Percentiles rank a stretch among this genome's conserved stretches.
phyloP scores from a whole-genome alignment of 2,888 invertebrate genomes.

The Ashinkailepas kermadecensis region DNA sequence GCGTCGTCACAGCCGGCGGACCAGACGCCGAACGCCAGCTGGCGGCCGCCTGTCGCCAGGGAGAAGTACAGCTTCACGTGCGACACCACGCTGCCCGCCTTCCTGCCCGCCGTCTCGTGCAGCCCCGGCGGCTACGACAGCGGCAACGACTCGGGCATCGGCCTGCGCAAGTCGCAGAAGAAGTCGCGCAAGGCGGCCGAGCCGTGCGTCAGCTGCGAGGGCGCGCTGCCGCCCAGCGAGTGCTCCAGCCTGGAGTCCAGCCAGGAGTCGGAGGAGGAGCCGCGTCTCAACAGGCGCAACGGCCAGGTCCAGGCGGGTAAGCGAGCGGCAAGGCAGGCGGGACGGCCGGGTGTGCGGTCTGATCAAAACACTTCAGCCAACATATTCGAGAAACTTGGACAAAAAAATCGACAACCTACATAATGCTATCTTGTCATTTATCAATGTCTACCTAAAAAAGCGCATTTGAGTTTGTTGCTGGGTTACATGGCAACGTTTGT shows the following conservation, averaged over 20 bases:
- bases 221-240: conserved; percentile 73
- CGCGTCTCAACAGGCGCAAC: conserved; percentile 25
- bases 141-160: conserved; percentile 29
- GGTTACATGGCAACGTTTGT: no score
- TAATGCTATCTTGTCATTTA: no score
- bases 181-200: conserved; percentile 55
- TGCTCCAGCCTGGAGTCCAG: conserved; percentile 74
- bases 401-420: no score
- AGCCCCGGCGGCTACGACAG: conserved; percentile 20
- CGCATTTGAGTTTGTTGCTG: no score
- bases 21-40: neutral
- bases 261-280: conserved; percentile 41
- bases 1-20: neutral
- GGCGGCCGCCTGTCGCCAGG: no score
- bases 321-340: neutral
- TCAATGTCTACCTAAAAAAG: no score
- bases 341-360: no score
- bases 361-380: no score
- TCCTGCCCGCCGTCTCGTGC: conserved; percentile 15
- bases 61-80: conserved; percentile 15
- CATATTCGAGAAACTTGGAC: no score
- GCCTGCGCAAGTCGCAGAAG: conserved; percentile 26
- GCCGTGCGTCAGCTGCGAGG: conserved; percentile 73
- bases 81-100: conserved; percentile 18
- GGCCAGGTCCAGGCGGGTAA: conserved; percentile 26